Percentiles rank a stretch among this genome's conserved stretches.
These are phyloP conservation scores for Lipotes vexillifer DNA, from an alignment of 2,113 vertebrate species.

Conservation along the genomic window DNA sequence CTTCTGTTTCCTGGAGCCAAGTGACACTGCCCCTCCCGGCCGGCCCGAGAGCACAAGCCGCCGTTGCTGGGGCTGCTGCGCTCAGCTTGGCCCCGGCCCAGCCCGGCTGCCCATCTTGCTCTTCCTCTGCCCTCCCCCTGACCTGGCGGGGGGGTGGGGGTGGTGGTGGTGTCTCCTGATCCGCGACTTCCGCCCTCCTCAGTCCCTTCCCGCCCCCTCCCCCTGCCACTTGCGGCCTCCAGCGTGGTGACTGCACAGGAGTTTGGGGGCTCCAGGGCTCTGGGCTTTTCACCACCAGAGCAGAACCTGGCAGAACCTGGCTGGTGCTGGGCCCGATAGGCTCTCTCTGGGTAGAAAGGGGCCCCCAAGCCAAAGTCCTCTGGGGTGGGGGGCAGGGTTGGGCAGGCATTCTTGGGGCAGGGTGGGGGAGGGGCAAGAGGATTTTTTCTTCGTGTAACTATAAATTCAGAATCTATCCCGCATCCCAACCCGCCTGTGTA, in stretches of 20 bases:
- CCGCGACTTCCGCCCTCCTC: background rate
- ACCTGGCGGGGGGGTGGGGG: no score
- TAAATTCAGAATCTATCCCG: constrained; percentile 38
- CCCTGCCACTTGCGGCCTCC: background rate
- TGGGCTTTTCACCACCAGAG: background rate
- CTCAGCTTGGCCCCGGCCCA: background rate
- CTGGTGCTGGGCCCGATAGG: background rate
- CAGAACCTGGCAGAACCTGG: no score
- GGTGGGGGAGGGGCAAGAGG: constrained; percentile 28
- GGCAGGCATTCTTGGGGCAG: constrained; percentile 20
- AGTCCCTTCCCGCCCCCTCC: background rate
- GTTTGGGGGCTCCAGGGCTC: background rate
- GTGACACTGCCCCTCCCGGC: constrained; percentile 59
- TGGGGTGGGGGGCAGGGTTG: background rate
- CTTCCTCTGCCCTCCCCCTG: no score
- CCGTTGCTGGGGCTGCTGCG: background rate
- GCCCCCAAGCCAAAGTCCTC: constrained; percentile 51
- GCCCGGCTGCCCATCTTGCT: background rate
- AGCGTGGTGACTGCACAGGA: background rate
- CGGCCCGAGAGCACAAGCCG: background rate
- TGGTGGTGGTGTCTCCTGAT: no score
- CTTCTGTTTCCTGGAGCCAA: constrained; percentile 65
- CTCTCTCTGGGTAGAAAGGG: background rate
- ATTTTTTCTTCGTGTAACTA: constrained; percentile 53
- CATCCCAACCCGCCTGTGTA: constrained; percentile 47